Percentiles rank a stretch among this genome's conserved stretches.
Evolutionary conservation across 2,113 vertebrate genomes (phyloP).

Genomic region (Bujurquina vittata): DNA sequence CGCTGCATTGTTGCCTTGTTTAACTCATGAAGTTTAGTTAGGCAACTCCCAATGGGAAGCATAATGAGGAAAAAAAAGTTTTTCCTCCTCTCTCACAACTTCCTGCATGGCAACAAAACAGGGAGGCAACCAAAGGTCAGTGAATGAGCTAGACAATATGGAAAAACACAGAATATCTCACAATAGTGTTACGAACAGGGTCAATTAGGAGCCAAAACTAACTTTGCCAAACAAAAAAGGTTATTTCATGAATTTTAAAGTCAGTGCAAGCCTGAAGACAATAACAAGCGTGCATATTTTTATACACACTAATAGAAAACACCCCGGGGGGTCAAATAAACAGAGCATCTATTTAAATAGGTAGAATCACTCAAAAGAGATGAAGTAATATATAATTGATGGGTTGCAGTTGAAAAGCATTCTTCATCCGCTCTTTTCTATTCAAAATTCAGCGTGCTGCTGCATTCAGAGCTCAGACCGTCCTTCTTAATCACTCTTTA

Average conservation of each 20-base stretch:
- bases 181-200: background rate
- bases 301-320: constrained; percentile 19
- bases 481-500: constrained; percentile 53
- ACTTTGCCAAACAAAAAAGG: background rate
- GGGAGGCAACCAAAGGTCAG: constrained; percentile 18
- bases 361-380: constrained; percentile 23
- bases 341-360: constrained; percentile 45
- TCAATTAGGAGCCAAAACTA: background rate
- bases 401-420: constrained; percentile 28
- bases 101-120: constrained; percentile 23
- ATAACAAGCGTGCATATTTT: background rate
- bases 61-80: background rate
- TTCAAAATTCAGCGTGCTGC: constrained; percentile 32
- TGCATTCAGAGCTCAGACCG: constrained; percentile 8
- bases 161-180: background rate
- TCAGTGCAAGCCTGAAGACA: background rate
- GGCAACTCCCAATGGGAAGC: background rate
- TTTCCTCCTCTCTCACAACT: background rate
- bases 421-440: constrained; percentile 33
- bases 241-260: background rate
- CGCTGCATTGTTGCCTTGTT: background rate
- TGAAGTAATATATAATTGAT: constrained; percentile 57
- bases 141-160: background rate
- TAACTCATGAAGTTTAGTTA: constrained; percentile 11
- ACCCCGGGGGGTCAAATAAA: constrained; percentile 26